Conservation (phyloP, 2,113 vertebrate genomes). For the Saccopteryx bilineata region DNA sequence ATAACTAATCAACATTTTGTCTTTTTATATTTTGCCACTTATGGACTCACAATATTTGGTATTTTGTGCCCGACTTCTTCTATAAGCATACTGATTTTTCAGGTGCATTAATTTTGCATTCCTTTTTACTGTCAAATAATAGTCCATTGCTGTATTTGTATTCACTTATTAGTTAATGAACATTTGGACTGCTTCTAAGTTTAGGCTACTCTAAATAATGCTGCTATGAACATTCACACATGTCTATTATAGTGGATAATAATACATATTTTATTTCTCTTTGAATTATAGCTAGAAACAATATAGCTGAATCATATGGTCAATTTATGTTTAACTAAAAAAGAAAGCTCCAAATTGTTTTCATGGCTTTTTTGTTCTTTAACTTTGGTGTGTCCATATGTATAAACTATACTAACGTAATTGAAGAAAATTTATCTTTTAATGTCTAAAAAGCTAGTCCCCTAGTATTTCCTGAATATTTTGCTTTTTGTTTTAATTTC, state of each 20-base stretch:
- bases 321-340: not conserved
- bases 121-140: not conserved
- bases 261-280: not conserved
- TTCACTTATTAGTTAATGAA: not conserved
- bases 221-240: not conserved
- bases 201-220: not conserved
- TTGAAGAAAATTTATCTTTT: not conserved
- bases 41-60: not conserved
- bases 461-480: not conserved
- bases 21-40: not conserved
- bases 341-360: not conserved
- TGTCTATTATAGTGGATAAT: not conserved
- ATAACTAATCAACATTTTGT: not conserved
- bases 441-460: not conserved
- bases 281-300: not conserved
- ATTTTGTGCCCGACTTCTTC: not conserved
- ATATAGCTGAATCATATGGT: not conserved
- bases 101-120: not conserved
- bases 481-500: not conserved
- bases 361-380: not conserved
- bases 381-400: not conserved
- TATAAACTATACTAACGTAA: not conserved
- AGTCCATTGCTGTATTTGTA: not conserved
- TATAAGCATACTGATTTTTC: not conserved
- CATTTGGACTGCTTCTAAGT: not conserved